Base-by-base conservation (phyloP, 2,113 vertebrate species). In the Chaetops frenatus region DNA sequence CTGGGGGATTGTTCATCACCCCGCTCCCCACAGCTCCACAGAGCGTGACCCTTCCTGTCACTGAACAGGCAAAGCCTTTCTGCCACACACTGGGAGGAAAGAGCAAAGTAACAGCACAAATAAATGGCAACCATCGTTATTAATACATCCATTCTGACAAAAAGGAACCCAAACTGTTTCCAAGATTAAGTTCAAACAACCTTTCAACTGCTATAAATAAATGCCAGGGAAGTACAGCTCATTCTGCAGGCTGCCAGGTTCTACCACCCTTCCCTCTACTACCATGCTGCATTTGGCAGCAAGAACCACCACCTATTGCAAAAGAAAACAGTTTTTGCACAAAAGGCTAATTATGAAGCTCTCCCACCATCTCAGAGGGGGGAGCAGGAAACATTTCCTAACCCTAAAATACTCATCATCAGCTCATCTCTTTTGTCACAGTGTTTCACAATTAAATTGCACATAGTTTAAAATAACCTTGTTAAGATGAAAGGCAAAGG, bases 271-370 rank as follows among this genome's bases (percentile, higher is more conserved):
- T 31, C 72, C 71, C 42, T 65, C 71, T 36, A 56, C 21, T 61
- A 60, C 62, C 1, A 8, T 2, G 35, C 82, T 72, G 79, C 71
- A 77, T 48, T 3, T 88, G 90, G 77, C 79, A 88, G 88, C 74
- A 33, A 51, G 53, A 87, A 23, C 10, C 31, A 71, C 15, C 81
- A 73, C 35, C 45, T 31, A 45, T 58, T 74, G 69, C 91, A 86
- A 72, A 73, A 73, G 47, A 64, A 92, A 72, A 80, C 5, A 33
- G 38, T 16, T 44, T 82, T 35, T 85, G 72, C 58, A 92, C 79
- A 88, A 90, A 93, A 25, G 54, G 42, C 58, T 80, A 45, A 90
- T 94, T 90, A 90, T 33, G 42, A 95, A 92, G 82, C 48, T 48
- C 79, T 71, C 57, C 50, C 42, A 36, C 23, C 27, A 11, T 6